These are phyloP conservation scores for Zeugodacus cucurbitae DNA, from an alignment of 1,140 invertebrate genomes.

Conservation along the genomic window DNA sequence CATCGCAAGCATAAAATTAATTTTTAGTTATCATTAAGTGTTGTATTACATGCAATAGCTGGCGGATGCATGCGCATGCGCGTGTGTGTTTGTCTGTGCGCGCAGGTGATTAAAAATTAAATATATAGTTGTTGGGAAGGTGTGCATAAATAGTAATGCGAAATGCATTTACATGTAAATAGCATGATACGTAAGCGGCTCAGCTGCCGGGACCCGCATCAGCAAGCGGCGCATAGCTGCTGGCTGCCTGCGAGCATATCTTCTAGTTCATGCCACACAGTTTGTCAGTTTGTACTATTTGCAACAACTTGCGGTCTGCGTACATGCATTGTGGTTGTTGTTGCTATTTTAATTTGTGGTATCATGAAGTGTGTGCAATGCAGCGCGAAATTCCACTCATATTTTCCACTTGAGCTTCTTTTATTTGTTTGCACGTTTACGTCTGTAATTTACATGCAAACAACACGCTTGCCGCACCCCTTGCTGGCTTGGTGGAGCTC, in stretches of 20 bases:
- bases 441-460: background rate
- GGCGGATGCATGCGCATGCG: background rate
- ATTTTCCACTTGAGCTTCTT: constrained; percentile 29
- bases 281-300: background rate
- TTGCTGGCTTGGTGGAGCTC: background rate
- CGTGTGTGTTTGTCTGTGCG: background rate
- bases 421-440: background rate
- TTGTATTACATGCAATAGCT: background rate
- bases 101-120: background rate
- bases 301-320: background rate
- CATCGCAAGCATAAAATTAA: background rate
- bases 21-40: background rate
- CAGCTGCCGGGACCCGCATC: background rate
- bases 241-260: background rate
- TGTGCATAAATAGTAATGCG: background rate
- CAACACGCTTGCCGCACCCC: background rate
- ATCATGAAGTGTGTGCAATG: constrained; percentile 38
- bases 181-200: too few relatives aligned
- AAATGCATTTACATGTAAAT: background rate
- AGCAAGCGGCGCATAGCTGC: background rate
- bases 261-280: background rate
- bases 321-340: background rate
- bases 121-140: background rate
- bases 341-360: constrained; percentile 29
- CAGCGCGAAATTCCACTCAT: constrained; percentile 38